A percentile compares a stretch with the other conserved stretches of the same genome.
phyloP scores from a whole-genome alignment of 64 coral and sea anemone species.

The Pocillopora damicornis region DNA sequence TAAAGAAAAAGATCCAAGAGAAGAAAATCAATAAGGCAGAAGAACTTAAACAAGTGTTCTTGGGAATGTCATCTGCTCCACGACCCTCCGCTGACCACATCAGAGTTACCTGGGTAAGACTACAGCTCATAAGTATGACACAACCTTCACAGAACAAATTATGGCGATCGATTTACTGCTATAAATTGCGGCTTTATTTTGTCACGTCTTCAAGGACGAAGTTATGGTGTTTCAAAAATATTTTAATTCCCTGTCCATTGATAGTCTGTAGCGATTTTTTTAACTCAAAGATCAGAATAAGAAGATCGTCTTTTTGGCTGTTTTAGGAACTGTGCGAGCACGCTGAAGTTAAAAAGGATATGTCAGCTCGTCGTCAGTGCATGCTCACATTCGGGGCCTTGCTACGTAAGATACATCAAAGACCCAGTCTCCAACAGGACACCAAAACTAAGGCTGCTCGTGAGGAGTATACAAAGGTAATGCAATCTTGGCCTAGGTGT shows the following conservation, averaged over 20 bases:
- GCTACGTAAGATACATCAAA: constrained; percentile 21
- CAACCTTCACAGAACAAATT: no score
- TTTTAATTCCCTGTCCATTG: neutral
- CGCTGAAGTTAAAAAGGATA: neutral
- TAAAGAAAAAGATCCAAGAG: neutral
- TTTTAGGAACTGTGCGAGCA: constrained; percentile 1
- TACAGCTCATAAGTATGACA: no score
- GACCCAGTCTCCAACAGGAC: constrained; percentile 20
- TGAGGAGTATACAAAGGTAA: constrained; percentile 22
- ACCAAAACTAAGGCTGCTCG: constrained; percentile 2
- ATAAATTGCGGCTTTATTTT: no score
- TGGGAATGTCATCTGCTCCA: constrained; percentile 37
- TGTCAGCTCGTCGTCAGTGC: constrained; percentile 53
- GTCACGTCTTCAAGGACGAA: no score
- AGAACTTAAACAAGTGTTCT: constrained; percentile 47
- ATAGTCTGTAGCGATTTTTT: neutral
- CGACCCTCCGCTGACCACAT: constrained; percentile 21
- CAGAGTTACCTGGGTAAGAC: constrained; percentile 16
- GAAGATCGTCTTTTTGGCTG: neutral
- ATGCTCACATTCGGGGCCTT: constrained; percentile 62
- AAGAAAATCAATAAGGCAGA: constrained; percentile 1
- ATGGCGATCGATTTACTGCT: no score
- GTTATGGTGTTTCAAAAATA: neutral
- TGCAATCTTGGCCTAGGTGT: neutral
- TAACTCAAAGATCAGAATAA: neutral